Base-by-base conservation (phyloP, 2,888 invertebrate species). In the Orchesellides sinensis region DNA sequence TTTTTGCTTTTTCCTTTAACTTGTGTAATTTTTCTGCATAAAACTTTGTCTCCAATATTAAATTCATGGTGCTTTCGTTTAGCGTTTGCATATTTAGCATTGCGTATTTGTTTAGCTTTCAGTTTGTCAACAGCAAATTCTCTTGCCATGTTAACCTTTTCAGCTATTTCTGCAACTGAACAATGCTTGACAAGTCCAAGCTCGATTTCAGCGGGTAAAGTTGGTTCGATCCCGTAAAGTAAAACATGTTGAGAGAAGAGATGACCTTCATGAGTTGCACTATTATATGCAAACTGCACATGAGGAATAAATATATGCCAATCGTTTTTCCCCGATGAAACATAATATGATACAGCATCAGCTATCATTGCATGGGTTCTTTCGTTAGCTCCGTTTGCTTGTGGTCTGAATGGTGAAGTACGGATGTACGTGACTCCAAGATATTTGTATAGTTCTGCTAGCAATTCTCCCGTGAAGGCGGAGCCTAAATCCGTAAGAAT, bases 61-160 rank as follows among this genome's bases (percentile, higher is more conserved):
- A 35, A 72, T 17, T 0, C 2, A 6, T 32, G 23, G 5, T 59
- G 17, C 1, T 14, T 17, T 19, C 52, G 32, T 27, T 45, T 56
- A 4, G 4, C 2, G 29, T 79, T 52, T 17, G 32, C n/a, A 19
- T 70, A 70, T 19, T 47, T 52, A 2, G 70, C 63, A 25, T 52
- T 49, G 0, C 14, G 2, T 6, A 0, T 1, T 25, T 79, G 72
- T 5, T 19, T 19, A 19, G 6, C 12, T 10, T 14, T 2, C 14
- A 69, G 32, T 6, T 6, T 21, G 6, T 54, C n/a, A 12, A 35
- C 35, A 2, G 29, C 56, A 5, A 56, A 12, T 8, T 35, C 12
- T 12, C 35, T 14, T 29, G 25, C 70, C 1, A 29, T 17, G 5
- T 32, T 14, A 5, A 49, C 17, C 1, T 12, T 54, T 14, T 49